phyloP scores from a whole-genome alignment of 1,140 invertebrate genomes.

The Araneus ventricosus region DNA sequence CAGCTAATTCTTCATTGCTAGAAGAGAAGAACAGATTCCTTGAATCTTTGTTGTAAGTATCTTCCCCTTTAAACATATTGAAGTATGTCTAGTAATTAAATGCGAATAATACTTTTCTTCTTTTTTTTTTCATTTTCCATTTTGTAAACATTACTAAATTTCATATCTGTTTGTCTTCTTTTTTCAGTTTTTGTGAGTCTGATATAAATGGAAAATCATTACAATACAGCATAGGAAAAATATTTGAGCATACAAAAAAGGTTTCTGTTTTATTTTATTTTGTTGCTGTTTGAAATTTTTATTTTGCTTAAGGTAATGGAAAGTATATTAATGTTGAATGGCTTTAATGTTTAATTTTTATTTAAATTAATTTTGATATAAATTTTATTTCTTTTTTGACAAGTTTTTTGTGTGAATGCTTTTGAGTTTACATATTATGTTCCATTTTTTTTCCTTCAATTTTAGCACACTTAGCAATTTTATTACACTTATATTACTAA shows the following conservation, averaged over 20 bases:
- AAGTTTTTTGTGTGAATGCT: too few species aligned
- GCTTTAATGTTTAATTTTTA: too few species aligned
- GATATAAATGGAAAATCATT: neutral
- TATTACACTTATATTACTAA: too few species aligned
- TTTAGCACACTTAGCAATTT: too few species aligned
- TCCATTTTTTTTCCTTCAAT: too few species aligned
- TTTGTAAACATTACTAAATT: neutral
- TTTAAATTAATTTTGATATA: too few species aligned
- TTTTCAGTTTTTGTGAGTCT: neutral
- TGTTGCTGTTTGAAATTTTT: neutral
- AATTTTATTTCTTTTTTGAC: too few species aligned
- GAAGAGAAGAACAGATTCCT: neutral
- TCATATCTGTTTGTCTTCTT: neutral
- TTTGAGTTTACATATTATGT: too few species aligned
- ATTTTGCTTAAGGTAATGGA: too few species aligned
- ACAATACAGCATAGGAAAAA: neutral
- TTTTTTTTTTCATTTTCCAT: neutral
- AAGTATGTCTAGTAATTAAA: neutral
- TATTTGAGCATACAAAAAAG: neutral
- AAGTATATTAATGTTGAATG: too few species aligned
- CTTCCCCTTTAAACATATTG: neutral
- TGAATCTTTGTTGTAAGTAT: neutral
- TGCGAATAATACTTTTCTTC: neutral
- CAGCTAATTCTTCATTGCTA: neutral
- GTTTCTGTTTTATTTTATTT: neutral